Evolutionary conservation across 2,888 invertebrate genomes (phyloP).

Genomic region (Ormyrus rosae): DNA sequence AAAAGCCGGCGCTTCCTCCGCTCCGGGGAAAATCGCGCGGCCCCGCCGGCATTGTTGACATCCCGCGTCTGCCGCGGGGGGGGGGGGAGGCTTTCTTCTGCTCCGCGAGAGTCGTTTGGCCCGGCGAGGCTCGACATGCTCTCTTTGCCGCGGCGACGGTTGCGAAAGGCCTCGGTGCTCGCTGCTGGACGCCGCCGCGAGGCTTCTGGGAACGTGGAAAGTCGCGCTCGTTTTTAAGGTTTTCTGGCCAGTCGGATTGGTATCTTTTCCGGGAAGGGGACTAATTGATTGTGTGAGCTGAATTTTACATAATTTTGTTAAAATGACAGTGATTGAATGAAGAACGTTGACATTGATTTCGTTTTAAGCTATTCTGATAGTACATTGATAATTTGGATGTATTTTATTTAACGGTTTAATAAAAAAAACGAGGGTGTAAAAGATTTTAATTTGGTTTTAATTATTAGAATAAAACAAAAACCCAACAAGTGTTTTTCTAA

Average conservation of each 20-base stretch:
- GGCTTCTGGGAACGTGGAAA: too few species aligned
- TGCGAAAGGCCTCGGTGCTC: neutral
- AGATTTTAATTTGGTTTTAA: too few species aligned
- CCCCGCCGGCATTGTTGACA: neutral
- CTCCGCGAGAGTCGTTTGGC: too few species aligned
- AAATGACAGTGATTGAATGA: constrained; percentile 16
- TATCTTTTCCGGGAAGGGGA: too few species aligned
- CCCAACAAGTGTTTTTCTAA: too few species aligned
- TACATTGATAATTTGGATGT: constrained; percentile 8
- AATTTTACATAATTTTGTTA: constrained; percentile 35
- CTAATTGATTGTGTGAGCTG: neutral
- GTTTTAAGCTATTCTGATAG: constrained; percentile 18
- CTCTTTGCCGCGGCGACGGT: constrained; percentile 12
- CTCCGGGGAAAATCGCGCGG: constrained; percentile 28
- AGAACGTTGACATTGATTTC: constrained; percentile 11
- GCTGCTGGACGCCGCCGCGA: too few species aligned
- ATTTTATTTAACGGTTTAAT: neutral
- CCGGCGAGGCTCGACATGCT: constrained; percentile 25
- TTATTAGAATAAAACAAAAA: too few species aligned
- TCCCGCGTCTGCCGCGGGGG: too few species aligned
- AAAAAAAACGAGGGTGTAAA: neutral
- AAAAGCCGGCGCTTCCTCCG: constrained; percentile 27
- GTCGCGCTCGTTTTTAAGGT: too few species aligned
- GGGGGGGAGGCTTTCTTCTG: too few species aligned
- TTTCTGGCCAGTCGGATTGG: too few species aligned